Percentiles rank a stretch among this genome's conserved stretches.
Evolutionary conservation across 2,888 invertebrate genomes (phyloP).

Genomic region (Empis stercorea): DNA sequence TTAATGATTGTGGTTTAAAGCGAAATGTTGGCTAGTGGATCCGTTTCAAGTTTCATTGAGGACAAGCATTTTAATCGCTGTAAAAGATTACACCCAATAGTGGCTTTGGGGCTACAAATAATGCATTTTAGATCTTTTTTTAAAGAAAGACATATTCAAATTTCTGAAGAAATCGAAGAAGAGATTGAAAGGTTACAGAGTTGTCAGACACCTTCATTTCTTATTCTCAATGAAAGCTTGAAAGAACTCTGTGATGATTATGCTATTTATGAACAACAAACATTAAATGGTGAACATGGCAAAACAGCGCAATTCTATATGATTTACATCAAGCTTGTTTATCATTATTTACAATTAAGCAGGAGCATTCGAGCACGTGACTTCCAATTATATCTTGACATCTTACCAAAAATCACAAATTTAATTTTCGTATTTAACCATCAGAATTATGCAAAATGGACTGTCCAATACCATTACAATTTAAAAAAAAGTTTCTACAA

Average conservation of each 20-base stretch:
- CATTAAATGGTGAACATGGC: neutral
- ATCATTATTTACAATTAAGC: slow-evolving; percentile 6
- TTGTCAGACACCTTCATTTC: neutral
- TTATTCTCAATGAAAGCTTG: no score
- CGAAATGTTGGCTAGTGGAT: slow-evolving; percentile 1
- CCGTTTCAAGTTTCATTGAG: neutral
- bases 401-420: slow-evolving; percentile 7
- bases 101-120: slow-evolving; percentile 1
- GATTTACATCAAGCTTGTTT: slow-evolving; percentile 7
- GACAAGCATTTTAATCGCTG: neutral
- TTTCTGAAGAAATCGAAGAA: neutral
- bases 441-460: slow-evolving; percentile 20
- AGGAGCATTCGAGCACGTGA: slow-evolving; percentile 7
- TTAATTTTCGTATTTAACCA: slow-evolving; percentile 5
- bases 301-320: slow-evolving; percentile 4
- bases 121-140: slow-evolving; percentile 2
- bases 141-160: neutral
- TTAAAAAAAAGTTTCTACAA: slow-evolving; percentile 5
- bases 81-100: neutral
- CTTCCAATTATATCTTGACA: slow-evolving; percentile 16
- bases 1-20: slow-evolving; percentile 8
- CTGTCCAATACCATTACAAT: slow-evolving; percentile 17
- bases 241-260: no score
- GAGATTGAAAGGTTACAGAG: neutral
- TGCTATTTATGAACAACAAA: no score